phyloP scores from a whole-genome alignment of 2,113 vertebrate genomes.

The Syrmaticus mikado region DNA sequence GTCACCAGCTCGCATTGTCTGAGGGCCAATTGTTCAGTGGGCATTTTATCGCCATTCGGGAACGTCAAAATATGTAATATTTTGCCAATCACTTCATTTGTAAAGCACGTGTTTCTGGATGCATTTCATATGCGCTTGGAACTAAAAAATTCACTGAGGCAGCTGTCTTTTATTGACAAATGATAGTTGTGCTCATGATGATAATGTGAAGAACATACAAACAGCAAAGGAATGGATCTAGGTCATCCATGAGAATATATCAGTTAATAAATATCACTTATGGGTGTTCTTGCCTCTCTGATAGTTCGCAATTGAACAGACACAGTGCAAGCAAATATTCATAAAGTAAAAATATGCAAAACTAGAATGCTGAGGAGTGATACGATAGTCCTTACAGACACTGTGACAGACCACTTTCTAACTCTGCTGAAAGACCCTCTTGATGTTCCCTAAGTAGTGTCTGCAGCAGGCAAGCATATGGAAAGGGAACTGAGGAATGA shows the following conservation, averaged over 20 bases:
- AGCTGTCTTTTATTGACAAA: neutral
- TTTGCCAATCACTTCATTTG: neutral
- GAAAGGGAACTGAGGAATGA: accelerated
- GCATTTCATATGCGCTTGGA: neutral
- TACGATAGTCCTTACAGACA: neutral
- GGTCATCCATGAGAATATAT: neutral
- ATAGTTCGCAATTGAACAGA: conserved; percentile 1
- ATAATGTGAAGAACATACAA: neutral
- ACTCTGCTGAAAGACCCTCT: accelerated
- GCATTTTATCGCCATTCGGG: neutral
- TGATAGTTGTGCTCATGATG: neutral
- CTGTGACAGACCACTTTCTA: neutral
- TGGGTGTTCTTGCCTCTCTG: neutral
- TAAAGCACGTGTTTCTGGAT: neutral
- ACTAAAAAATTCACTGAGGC: neutral
- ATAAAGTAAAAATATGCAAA: neutral
- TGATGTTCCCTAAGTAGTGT: neutral
- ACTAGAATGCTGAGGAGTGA: neutral
- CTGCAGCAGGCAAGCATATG: neutral
- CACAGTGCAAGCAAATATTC: neutral
- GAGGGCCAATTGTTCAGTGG: neutral
- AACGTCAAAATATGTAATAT: neutral
- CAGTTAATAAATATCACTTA: neutral
- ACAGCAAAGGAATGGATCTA: neutral
- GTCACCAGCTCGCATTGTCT: neutral